These are phyloP conservation scores for Alloplasta piceator DNA, from an alignment of 2,888 invertebrate genomes.

Conservation along the genomic window DNA sequence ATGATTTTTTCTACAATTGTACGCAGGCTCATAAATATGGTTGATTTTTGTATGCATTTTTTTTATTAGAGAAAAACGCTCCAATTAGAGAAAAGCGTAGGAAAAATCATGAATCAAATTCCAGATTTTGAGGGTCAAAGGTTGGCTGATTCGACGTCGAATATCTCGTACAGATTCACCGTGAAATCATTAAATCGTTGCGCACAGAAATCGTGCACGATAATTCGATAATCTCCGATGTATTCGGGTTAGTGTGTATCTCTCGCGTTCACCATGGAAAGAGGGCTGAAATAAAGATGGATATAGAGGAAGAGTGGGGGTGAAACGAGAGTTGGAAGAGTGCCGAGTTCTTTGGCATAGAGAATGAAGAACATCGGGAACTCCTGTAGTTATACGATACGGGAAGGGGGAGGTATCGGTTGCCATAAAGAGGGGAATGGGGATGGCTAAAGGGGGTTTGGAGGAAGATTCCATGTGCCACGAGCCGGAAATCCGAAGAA, in stretches of 20 bases:
- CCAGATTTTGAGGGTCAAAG: no score
- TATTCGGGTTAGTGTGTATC: conserved; percentile 12
- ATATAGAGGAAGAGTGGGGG: background rate
- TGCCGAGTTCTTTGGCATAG: conserved; percentile 49
- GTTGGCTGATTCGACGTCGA: no score
- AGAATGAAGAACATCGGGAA: conserved; percentile 32
- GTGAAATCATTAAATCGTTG: conserved; percentile 21
- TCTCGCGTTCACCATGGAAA: background rate
- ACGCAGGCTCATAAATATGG: no score
- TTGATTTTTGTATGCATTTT: no score
- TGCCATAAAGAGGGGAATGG: conserved; percentile 19
- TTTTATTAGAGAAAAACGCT: no score
- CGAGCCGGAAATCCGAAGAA: conserved; percentile 1
- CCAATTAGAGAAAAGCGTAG: no score
- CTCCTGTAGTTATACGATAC: conserved; percentile 18
- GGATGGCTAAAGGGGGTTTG: background rate
- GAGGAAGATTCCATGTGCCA: background rate
- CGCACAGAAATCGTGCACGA: conserved; percentile 20
- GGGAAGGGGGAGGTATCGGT: background rate
- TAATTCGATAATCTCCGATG: conserved; percentile 47
- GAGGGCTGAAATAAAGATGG: conserved; percentile 10
- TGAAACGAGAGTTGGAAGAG: conserved; percentile 51
- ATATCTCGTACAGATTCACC: background rate
- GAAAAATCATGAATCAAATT: no score
- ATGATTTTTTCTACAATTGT: no score